Evolutionary conservation across 2,888 invertebrate genomes (phyloP).

Genomic region (Lepidochitona cinerea): DNA sequence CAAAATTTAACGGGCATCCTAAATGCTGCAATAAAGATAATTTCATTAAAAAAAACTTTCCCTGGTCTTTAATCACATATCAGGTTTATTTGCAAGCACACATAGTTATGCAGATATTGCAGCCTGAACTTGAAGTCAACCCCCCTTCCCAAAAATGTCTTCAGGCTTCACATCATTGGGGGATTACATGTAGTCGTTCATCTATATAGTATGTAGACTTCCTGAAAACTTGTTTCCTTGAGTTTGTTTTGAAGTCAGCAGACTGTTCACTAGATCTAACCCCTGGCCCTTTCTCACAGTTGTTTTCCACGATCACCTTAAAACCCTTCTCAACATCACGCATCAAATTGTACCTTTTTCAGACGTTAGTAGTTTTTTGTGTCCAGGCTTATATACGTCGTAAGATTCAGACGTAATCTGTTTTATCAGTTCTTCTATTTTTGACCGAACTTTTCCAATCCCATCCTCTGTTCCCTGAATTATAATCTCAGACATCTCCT

Average conservation of each 20-base stretch:
- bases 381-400: not conserved
- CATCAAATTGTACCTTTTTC: not conserved
- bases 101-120: no score
- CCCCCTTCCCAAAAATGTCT: no score
- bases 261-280: no score
- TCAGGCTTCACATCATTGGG: no score
- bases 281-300: no score
- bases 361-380: not conserved
- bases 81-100: no score
- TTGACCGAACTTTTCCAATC: not conserved
- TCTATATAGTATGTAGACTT: conserved; percentile 17
- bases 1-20: no score
- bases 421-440: not conserved
- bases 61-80: no score
- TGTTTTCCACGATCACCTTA: not conserved
- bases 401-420: not conserved
- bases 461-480: not conserved
- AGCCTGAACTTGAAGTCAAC: no score
- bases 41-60: no score
- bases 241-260: not conserved
- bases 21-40: no score
- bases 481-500: not conserved
- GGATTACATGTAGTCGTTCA: conserved; percentile 23
- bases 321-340: not conserved
- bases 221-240: not conserved